Evolutionary conservation across 2,113 vertebrate genomes (phyloP), one percentile per base, ranked within the genome.

Genomic region (Falcunculus frontatus): DNA sequence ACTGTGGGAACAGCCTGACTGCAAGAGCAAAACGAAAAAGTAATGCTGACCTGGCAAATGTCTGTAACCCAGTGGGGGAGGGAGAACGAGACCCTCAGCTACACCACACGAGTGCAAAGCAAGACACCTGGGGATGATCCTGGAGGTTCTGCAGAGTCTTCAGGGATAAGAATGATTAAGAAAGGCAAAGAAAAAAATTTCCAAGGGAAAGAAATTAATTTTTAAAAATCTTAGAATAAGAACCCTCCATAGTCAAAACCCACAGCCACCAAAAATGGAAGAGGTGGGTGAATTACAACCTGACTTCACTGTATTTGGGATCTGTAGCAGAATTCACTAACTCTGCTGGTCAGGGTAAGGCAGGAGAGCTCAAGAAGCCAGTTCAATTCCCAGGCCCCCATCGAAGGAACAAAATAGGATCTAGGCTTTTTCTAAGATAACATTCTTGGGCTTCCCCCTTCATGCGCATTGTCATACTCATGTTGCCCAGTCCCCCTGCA

Each of bases 391-490:
- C 32, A 84, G 15, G 16, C 29, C 19, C 30, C 72, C 19, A 22
- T 11, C 16, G 29, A 13, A 0, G 5, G 9, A 8, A 81, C 35
- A 39, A 65, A 72, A 63, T 3, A 10, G 18, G 16, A 67, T 44
- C 19, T 35, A n/a, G 35, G 8, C 18, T 50, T 56, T 56, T 57
- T 47, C 82, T 46, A 73, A 9, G n/a, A 15, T 6, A 53, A 53
- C 3, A 22, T 2, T 13, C 35, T 17, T n/a, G 15, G 33, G 68
- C 17, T 74, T n/a, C 9, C 5, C 21, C 7, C 55, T 70, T 59
- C 1, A 0, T 26, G 27, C 46, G 3, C 8, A 39, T 27, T 47
- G 39, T 59, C 17, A 16, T 8, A 32, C 25, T 23, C 1, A 0
- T 18, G 47, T 33, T 53, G 30, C 50, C 46, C 7, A 6, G 26